Percentiles rank a stretch among this genome's conserved stretches.
Evolutionary conservation across 2,888 invertebrate genomes (phyloP).

Genomic region (Acanthoscelides obtectus): DNA sequence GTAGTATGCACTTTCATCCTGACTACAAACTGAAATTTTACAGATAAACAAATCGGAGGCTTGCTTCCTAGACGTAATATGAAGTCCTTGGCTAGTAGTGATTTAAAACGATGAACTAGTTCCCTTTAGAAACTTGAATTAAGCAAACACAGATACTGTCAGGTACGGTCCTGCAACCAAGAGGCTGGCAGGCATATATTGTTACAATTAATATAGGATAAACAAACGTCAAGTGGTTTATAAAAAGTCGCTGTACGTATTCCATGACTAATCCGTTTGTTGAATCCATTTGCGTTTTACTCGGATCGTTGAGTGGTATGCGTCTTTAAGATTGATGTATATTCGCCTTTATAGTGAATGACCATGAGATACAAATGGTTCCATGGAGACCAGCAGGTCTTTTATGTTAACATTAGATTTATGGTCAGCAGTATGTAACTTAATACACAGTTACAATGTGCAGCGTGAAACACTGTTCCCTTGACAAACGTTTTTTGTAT

Average conservation of each 20-base stretch:
- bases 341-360: not conserved
- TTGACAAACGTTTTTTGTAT: no score
- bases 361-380: not conserved
- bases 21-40: no score
- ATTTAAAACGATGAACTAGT: no score
- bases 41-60: no score
- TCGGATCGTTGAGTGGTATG: not conserved
- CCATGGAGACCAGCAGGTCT: not conserved
- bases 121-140: no score
- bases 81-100: no score
- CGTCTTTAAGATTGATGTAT: not conserved
- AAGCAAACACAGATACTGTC: no score
- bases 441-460: not conserved
- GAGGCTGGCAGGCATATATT: conserved; percentile 5
- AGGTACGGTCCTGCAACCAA: not conserved
- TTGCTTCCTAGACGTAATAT: no score
- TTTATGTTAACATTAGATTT: not conserved
- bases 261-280: conserved; percentile 19
- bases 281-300: conserved; percentile 18
- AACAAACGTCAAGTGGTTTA: conserved; percentile 24
- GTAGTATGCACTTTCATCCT: no score
- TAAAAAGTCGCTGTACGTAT: conserved; percentile 18
- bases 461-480: not conserved
- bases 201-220: conserved; percentile 25
- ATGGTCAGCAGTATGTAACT: not conserved